Evolutionary conservation across 2,113 vertebrate species (phyloP).

Genomic region (Cardinalis cardinalis): DNA sequence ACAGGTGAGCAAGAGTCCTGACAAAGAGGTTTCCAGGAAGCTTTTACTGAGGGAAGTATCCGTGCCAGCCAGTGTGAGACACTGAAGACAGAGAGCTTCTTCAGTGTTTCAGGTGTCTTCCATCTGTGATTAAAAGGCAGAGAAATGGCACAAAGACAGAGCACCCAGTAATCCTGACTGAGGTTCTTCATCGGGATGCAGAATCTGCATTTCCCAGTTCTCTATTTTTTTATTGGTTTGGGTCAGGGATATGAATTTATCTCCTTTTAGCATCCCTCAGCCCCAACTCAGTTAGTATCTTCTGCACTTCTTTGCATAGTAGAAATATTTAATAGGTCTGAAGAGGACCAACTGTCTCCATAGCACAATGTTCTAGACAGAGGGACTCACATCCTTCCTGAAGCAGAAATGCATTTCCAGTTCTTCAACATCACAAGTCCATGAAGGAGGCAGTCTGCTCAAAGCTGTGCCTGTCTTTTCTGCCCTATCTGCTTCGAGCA

Average conservation of each 20-base stretch:
- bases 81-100: neutral
- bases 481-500: neutral
- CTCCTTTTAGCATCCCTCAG: neutral
- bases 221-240: neutral
- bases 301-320: neutral
- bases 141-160: neutral
- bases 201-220: neutral
- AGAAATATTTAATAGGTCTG: neutral
- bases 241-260: neutral
- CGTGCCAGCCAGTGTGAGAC: neutral
- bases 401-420: neutral
- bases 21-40: neutral
- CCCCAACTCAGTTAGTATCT: neutral
- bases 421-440: neutral
- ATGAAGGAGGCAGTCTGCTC: neutral
- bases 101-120: neutral
- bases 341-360: neutral
- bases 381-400: neutral
- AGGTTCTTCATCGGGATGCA: neutral
- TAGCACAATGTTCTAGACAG: neutral
- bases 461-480: neutral
- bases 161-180: neutral
- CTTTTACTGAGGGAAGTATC: neutral
- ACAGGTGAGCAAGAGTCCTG: neutral
- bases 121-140: neutral